These are phyloP conservation scores for Guaruba guarouba DNA, from an alignment of 2,113 vertebrate species.

Conservation along the genomic window DNA sequence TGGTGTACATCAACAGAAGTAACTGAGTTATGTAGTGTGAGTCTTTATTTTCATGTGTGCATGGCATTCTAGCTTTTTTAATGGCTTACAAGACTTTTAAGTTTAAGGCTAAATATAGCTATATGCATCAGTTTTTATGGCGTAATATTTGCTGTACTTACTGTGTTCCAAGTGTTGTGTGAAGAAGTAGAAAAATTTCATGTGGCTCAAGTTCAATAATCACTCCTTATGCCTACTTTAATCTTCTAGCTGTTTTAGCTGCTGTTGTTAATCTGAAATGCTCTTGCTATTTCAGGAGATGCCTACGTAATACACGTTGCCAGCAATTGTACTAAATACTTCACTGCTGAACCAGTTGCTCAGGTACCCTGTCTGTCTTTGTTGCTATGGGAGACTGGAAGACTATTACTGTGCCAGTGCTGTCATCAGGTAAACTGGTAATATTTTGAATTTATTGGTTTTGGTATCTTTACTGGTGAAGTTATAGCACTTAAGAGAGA, in stretches of 20 bases:
- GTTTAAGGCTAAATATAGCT: neutral
- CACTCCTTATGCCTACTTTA: slow-evolving; percentile 47
- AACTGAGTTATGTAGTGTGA: neutral
- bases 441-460: neutral
- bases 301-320: slow-evolving; percentile 68
- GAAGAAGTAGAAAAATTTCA: neutral
- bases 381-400: slow-evolving; percentile 93
- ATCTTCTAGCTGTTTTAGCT: slow-evolving; percentile 64
- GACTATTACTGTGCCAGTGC: slow-evolving; percentile 79
- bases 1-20: neutral
- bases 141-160: neutral
- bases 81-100: neutral
- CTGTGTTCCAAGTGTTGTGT: neutral
- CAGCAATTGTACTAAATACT: slow-evolving; percentile 58
- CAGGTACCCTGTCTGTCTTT: slow-evolving; percentile 65
- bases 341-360: slow-evolving; percentile 69
- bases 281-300: slow-evolving; percentile 77
- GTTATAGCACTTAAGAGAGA: neutral
- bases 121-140: neutral
- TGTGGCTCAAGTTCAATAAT: neutral
- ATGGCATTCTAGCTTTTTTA: neutral
- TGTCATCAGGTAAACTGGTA: slow-evolving; percentile 78
- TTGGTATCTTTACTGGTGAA: neutral
- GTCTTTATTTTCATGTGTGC: neutral
- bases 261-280: slow-evolving; percentile 70